Base-by-base conservation (phyloP, 2,888 invertebrate species). In the Troides aeacus region DNA sequence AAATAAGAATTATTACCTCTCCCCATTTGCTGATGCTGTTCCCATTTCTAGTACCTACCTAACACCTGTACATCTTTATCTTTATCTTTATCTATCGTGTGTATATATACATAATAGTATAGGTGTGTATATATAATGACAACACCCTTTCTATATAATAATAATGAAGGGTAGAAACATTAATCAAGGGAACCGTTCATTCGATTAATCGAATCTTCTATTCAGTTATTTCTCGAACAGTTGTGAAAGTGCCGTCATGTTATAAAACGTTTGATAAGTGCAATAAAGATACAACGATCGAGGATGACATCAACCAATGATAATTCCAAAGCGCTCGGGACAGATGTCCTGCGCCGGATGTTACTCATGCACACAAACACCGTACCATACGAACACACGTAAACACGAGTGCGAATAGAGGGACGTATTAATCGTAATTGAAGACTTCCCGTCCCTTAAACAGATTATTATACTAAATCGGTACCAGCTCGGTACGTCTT, bases 341-440 rank as follows among this genome's bases (percentile, higher is more conserved):
- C 91, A 89, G 91, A 88, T 82, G 82, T 81, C 78, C 77, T 75
- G 72, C 78, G 77, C 86, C 90, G 92, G 92, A 92, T 89, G 81
- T 91, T 89, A 88, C 78, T 90, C 91, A 92, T 86, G 81, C 79
- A 81, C 74, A 76, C 74, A 78, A 77, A 81, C 77, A 53, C 4
- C 57, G 17, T 17, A 46, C n/a, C 46, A 79, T 75, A 76, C 76
- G 77, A 79, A 10, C 57, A 74, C 76, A 78, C 80, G 80, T 76
- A 64, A 74, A 82, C 80, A 77, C 74, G 75, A 85, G 86, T 84
- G 87, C 85, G 82, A 88, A 89, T 85, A 83, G 77, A 80, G 77
- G 78, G 76, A 75, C 78, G 81, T 85, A 85, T 83, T 85, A 85
- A 86, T 83, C 86, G 82, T 87, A 90, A 92, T 92, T 90, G 84